A percentile compares a stretch with the other conserved stretches of the same genome.
Conservation (phyloP, 1,140 invertebrate genomes). For the Vanessa tameamea region DNA sequence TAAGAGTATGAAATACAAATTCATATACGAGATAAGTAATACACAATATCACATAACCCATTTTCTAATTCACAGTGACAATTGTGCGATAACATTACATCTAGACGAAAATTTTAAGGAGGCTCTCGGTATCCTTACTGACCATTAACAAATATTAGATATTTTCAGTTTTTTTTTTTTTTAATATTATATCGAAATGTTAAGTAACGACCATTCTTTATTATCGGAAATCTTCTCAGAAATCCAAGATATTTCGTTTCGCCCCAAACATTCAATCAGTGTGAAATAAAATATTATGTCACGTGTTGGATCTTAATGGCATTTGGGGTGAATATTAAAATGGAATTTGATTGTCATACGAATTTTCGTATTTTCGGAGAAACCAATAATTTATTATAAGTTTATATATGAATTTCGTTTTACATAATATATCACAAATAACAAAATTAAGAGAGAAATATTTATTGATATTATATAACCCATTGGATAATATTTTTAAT, state of each 20-base stretch:
- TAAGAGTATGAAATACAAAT: too few species aligned
- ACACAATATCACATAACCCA: not conserved
- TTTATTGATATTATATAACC: too few species aligned
- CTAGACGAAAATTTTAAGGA: too few species aligned
- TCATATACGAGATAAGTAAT: too few species aligned
- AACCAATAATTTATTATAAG: not conserved
- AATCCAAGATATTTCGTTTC: slow-evolving; percentile 59
- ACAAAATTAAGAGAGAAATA: too few species aligned
- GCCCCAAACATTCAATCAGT: slow-evolving; percentile 60
- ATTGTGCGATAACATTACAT: too few species aligned
- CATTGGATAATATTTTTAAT: too few species aligned
- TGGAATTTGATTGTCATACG: slow-evolving; percentile 23
- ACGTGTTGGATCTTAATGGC: slow-evolving; percentile 54
- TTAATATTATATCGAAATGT: slow-evolving; percentile 43
- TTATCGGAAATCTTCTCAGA: slow-evolving; percentile 64
- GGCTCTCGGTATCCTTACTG: too few species aligned
- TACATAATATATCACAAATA: not conserved
- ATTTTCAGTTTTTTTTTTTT: not conserved
- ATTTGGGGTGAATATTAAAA: slow-evolving; percentile 67
- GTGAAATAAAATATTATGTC: slow-evolving; percentile 51
- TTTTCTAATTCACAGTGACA: not conserved
- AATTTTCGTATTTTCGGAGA: slow-evolving; percentile 1
- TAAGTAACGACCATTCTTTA: slow-evolving; percentile 68
- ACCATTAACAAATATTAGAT: too few species aligned
- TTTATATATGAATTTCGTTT: not conserved